Conservation (phyloP, 2,113 vertebrate species). For the Apodemus sylvaticus region DNA sequence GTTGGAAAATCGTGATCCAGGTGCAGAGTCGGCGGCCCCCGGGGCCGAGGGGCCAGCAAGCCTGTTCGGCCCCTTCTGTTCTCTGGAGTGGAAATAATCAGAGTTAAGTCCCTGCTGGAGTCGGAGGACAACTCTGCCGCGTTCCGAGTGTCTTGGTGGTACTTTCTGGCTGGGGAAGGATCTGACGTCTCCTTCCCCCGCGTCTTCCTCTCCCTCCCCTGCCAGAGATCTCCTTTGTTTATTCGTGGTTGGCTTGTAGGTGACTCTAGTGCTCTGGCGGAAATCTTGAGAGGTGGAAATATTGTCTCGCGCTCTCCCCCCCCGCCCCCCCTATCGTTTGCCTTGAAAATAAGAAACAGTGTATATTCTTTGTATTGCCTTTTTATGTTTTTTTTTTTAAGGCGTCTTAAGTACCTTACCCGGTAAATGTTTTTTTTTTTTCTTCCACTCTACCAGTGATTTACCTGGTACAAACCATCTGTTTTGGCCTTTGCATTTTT, state of each 20-base stretch:
- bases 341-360: background rate
- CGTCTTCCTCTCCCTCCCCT: constrained; percentile 70
- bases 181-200: constrained; percentile 64
- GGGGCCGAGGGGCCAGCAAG: background rate
- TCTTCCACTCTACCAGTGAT: background rate
- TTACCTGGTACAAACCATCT: constrained; percentile 29
- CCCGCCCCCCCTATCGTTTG: background rate
- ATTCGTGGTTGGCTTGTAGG: constrained; percentile 76
- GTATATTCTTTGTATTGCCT: background rate
- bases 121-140: constrained; percentile 61
- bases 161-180: constrained; percentile 57
- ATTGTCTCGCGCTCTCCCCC: background rate
- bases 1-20: background rate
- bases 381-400: background rate
- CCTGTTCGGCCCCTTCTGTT: background rate
- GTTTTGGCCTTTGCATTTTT: constrained; percentile 37
- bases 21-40: background rate
- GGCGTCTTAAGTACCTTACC: background rate
- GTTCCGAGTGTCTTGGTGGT: constrained; percentile 22
- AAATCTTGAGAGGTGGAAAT: constrained; percentile 65
- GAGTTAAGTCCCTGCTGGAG: constrained; percentile 54
- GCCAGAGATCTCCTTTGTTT: constrained; percentile 83
- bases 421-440: background rate
- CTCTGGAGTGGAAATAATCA: constrained; percentile 22
- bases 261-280: constrained; percentile 68